phyloP scores from a whole-genome alignment of 2,113 vertebrate genomes.

The Alethe diademata region DNA sequence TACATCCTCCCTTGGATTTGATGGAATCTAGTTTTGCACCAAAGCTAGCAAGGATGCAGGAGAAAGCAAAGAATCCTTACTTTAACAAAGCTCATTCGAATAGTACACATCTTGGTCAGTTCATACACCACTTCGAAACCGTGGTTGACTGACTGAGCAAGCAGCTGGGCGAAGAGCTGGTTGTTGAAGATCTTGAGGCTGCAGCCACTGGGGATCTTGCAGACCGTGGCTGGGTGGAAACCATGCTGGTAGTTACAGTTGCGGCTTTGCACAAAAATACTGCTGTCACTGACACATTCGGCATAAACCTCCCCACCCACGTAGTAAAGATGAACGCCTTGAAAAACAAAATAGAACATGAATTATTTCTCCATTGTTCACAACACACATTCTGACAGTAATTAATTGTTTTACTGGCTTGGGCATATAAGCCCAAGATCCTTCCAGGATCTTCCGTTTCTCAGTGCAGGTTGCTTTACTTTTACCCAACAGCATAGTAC shows the following conservation, averaged over 20 bases:
- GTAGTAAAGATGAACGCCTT: slow-evolving; percentile 94
- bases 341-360: not conserved
- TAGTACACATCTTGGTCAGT: slow-evolving; percentile 98
- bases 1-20: not conserved
- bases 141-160: slow-evolving; percentile 95
- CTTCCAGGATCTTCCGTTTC: not conserved
- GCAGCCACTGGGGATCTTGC: slow-evolving; percentile 98
- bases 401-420: not conserved
- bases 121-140: slow-evolving; percentile 98
- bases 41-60: not conserved
- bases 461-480: not conserved
- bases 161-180: slow-evolving; percentile 95
- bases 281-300: slow-evolving; percentile 97
- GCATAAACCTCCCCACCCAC: slow-evolving; percentile 95
- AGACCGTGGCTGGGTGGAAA: slow-evolving; percentile 94
- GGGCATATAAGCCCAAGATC: not conserved
- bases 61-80: slow-evolving; percentile 68
- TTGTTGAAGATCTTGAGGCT: slow-evolving; percentile 99
- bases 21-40: not conserved
- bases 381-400: not conserved
- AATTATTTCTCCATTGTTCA: not conserved
- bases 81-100: slow-evolving; percentile 98
- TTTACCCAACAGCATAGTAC: not conserved
- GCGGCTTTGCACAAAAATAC: slow-evolving; percentile 97
- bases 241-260: slow-evolving; percentile 98